These are phyloP conservation scores for Poecile montanus DNA, from an alignment of 2,797 vertebrate genomes.

Conservation along the genomic window DNA sequence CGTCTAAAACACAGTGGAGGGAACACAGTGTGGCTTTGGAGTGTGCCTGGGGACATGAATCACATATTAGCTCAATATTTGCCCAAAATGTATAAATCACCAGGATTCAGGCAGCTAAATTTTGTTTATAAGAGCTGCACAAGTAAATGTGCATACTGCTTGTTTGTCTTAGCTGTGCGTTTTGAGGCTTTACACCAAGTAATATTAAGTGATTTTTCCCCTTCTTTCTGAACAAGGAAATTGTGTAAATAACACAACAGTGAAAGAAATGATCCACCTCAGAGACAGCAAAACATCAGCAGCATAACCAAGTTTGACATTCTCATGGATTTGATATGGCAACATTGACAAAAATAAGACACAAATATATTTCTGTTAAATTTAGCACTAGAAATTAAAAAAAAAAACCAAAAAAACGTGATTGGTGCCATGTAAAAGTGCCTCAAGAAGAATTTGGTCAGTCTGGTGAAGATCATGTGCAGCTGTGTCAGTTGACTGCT, in stretches of 20 bases:
- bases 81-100: slow-evolving; percentile 22
- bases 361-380: not conserved
- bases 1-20: slow-evolving; percentile 6
- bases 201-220: not conserved
- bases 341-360: not conserved
- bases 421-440: not conserved
- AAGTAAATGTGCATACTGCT: not conserved
- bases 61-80: slow-evolving; percentile 52
- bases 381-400: not conserved
- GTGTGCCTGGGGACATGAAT: slow-evolving; percentile 29
- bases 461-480: not conserved
- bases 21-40: slow-evolving; percentile 37
- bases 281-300: not conserved
- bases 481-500: accelerated
- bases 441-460: not conserved
- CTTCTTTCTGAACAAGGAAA: not conserved
- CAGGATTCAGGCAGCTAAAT: slow-evolving; percentile 7
- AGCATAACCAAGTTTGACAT: not conserved
- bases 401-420: not conserved
- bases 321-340: not conserved
- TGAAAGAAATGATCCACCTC: not conserved
- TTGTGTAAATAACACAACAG: not conserved
- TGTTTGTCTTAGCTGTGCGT: not conserved
- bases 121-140: not conserved
- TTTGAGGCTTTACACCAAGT: not conserved